These are phyloP conservation scores for Neoitamus cyanurus DNA, from an alignment of 2,888 invertebrate genomes.

Conservation along the genomic window DNA sequence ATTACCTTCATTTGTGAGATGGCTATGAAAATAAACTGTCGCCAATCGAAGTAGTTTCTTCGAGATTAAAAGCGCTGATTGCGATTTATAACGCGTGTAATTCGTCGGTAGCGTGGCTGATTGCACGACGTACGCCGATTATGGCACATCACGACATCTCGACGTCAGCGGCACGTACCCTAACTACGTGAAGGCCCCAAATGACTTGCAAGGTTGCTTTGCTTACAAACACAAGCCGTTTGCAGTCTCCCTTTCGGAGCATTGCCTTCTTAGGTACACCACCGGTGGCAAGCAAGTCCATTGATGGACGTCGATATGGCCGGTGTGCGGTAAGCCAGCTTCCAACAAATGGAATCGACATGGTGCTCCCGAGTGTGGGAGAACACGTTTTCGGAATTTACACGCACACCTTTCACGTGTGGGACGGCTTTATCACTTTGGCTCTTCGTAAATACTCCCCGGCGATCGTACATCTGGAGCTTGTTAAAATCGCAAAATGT, in stretches of 20 bases:
- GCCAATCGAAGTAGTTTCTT: no score
- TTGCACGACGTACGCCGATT: not conserved
- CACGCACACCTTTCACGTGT: slow-evolving; percentile 21
- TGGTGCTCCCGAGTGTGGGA: not conserved
- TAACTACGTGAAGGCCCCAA: not conserved
- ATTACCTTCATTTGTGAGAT: no score
- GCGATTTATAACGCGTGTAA: not conserved
- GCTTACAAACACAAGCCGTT: not conserved
- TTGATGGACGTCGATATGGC: slow-evolving; percentile 18
- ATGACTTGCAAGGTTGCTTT: not conserved
- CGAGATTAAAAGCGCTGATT: not conserved
- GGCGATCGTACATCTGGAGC: not conserved
- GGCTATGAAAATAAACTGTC: no score
- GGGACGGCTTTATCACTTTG: slow-evolving; percentile 6
- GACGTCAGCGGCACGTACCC: not conserved
- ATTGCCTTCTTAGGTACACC: not conserved
- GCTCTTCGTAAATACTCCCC: slow-evolving; percentile 5
- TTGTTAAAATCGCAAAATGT: not conserved
- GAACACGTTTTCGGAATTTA: slow-evolving; percentile 20
- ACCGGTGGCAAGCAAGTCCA: not conserved
- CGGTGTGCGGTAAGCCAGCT: not conserved
- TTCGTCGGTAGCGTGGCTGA: not conserved
- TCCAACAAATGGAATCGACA: not conserved
- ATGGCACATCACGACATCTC: not conserved
- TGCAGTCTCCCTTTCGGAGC: not conserved